A percentile compares a stretch with the other conserved stretches of the same genome.
phyloP scores from a whole-genome alignment of 2,797 vertebrate genomes.

The Buphagus erythrorhynchus region DNA sequence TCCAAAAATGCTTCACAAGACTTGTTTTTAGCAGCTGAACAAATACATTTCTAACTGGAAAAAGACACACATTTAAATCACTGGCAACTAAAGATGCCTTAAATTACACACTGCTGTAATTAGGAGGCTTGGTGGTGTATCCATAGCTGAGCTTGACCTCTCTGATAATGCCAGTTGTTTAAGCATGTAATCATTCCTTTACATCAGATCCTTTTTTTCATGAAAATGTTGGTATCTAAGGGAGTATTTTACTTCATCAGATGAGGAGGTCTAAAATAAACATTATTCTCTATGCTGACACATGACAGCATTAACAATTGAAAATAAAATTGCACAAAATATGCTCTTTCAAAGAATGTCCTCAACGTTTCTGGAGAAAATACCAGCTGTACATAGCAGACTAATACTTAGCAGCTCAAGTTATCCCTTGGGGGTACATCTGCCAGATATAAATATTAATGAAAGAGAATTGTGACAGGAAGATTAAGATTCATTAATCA shows the following conservation, averaged over 20 bases:
- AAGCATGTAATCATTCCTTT: background rate
- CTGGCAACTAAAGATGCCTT: background rate
- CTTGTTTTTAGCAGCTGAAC: background rate
- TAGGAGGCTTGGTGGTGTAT: background rate
- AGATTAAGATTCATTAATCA: conserved; percentile 61
- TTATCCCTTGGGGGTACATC: conserved; percentile 52
- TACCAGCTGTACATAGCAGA: conserved; percentile 47
- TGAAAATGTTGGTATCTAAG: background rate
- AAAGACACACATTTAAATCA: background rate
- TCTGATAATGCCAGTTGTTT: background rate
- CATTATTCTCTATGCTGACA: background rate
- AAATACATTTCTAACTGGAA: background rate
- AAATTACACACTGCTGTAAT: conserved; percentile 8
- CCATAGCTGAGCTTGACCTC: background rate
- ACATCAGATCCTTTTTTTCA: background rate
- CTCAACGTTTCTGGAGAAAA: conserved; percentile 30
- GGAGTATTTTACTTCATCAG: background rate
- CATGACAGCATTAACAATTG: background rate
- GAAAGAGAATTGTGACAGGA: conserved; percentile 17
- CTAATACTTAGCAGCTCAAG: background rate
- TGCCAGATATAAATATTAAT: conserved; percentile 67
- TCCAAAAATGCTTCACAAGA: background rate
- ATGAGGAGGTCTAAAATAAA: conserved; percentile 4
- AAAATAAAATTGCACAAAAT: conserved; percentile 6
- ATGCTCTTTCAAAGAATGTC: background rate